Percentiles rank a stretch among this genome's conserved stretches.
These are phyloP conservation scores for Diaprepes abbreviatus DNA, from an alignment of 2,888 invertebrate genomes.

Conservation along the genomic window DNA sequence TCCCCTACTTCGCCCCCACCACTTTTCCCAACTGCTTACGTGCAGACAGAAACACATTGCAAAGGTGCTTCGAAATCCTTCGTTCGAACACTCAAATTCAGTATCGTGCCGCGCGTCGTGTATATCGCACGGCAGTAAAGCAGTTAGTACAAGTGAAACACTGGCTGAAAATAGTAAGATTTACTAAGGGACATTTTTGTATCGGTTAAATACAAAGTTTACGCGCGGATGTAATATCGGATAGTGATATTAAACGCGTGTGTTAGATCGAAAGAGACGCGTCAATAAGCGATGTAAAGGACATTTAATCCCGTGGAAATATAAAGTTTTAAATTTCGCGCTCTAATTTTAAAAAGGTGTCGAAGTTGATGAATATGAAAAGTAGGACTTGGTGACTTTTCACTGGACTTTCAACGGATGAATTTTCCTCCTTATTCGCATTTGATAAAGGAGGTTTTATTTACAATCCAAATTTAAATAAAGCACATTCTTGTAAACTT, in stretches of 20 bases:
- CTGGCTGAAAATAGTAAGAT: slow-evolving; percentile 31
- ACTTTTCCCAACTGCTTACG: slow-evolving; percentile 61
- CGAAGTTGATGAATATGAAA: slow-evolving; percentile 5
- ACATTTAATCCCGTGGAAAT: slow-evolving; percentile 12
- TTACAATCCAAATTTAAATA: background rate
- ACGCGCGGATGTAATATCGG: slow-evolving; percentile 5
- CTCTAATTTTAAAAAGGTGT: slow-evolving; percentile 13
- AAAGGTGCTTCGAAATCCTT: slow-evolving; percentile 39
- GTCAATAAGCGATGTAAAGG: background rate
- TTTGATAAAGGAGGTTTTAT: background rate
- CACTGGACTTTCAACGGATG: background rate
- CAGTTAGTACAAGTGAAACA: slow-evolving; percentile 26
- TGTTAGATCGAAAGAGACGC: slow-evolving; percentile 10
- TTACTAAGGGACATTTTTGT: slow-evolving; percentile 8
- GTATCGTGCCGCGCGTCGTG: slow-evolving; percentile 30
- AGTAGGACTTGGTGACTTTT: background rate
- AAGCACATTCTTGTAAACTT: slow-evolving; percentile 47
- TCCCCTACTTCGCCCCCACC: slow-evolving; percentile 72
- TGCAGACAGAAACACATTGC: slow-evolving; percentile 65
- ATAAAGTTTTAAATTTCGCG: slow-evolving; percentile 30
- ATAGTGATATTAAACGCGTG: background rate
- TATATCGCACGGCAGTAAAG: slow-evolving; percentile 23
- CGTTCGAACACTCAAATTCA: slow-evolving; percentile 35
- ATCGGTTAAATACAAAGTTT: slow-evolving; percentile 19
- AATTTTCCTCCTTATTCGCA: background rate